phyloP scores from a whole-genome alignment of 2,797 vertebrate species.

The Anolis apletophallus region DNA sequence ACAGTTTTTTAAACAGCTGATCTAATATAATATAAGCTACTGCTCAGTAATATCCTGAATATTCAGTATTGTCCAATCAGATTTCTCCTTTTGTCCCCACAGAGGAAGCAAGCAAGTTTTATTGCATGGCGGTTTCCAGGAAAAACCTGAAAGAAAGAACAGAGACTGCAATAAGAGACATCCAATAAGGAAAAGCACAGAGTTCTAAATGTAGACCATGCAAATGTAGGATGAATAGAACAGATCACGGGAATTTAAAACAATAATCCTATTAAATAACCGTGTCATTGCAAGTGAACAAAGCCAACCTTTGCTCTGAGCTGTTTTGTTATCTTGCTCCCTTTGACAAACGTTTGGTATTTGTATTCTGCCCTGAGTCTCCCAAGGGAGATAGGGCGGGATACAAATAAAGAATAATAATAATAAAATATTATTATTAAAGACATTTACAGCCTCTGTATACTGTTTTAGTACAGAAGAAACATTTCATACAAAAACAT shows the following conservation, averaged over 20 bases:
- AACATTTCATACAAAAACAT: too few relatives aligned
- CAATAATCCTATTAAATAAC: conserved; percentile 38
- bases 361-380: too few relatives aligned
- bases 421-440: too few relatives aligned
- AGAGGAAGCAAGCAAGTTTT: background rate
- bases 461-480: background rate
- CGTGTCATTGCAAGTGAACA: background rate
- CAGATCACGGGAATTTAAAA: conserved; percentile 18
- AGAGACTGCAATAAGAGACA: background rate
- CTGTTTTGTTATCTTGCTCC: background rate
- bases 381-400: too few relatives aligned
- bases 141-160: background rate
- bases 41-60: background rate
- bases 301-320: background rate
- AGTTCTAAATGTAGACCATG: conserved; percentile 34
- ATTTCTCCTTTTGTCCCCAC: background rate
- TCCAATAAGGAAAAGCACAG: background rate
- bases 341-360: background rate
- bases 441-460: background rate
- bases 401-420: too few relatives aligned
- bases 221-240: conserved; percentile 28
- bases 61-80: background rate
- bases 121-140: background rate
- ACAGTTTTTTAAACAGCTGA: background rate
- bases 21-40: background rate